Percentiles rank a stretch among this genome's conserved stretches.
These are phyloP conservation scores for Serinus canaria DNA, from an alignment of 2,113 vertebrate genomes.

Conservation along the genomic window DNA sequence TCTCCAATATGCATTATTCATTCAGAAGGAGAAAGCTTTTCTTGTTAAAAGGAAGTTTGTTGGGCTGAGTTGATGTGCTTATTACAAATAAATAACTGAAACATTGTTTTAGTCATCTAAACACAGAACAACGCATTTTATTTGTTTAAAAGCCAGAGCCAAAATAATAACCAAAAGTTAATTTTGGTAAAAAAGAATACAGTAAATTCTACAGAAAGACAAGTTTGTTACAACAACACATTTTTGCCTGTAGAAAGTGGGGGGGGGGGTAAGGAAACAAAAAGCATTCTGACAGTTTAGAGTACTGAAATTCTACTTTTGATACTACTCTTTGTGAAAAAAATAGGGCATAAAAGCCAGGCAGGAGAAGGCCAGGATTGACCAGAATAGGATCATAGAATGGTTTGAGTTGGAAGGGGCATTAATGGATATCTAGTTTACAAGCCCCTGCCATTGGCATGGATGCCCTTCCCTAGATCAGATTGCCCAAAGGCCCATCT, in stretches of 20 bases:
- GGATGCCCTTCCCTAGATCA: neutral
- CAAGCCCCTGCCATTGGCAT: neutral
- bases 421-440: neutral
- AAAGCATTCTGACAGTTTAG: neutral
- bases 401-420: neutral
- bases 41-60: neutral
- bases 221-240: neutral
- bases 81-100: slow-evolving; percentile 8
- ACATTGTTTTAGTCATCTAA: neutral
- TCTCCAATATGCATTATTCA: slow-evolving; percentile 50
- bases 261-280: fast-evolving
- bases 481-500: neutral
- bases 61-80: neutral
- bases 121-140: neutral
- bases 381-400: neutral
- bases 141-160: neutral
- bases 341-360: neutral
- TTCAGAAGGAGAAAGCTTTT: neutral
- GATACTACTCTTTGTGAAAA: neutral
- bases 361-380: neutral
- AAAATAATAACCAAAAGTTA: neutral
- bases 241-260: neutral
- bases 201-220: neutral
- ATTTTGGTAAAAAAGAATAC: neutral
- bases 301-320: neutral